These are phyloP conservation scores for Theocolax elegans DNA, from an alignment of 1,140 invertebrate genomes.

Conservation along the genomic window DNA sequence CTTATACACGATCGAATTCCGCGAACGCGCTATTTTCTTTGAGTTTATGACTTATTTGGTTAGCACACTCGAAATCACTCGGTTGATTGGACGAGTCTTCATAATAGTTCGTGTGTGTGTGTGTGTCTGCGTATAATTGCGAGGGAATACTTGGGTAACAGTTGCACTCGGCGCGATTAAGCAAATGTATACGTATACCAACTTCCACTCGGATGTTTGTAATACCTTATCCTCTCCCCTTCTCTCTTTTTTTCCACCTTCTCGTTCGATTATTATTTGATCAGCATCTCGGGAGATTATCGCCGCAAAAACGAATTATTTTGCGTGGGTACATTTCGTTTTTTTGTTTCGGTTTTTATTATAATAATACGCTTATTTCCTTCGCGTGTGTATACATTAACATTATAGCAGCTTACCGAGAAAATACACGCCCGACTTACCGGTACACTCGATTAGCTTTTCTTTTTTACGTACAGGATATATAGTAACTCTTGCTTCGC, in stretches of 20 bases:
- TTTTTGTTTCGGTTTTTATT: conserved; percentile 1
- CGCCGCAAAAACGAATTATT: no score
- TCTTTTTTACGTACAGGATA: neutral
- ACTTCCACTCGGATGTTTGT: neutral
- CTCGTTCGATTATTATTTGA: no score
- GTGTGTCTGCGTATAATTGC: neutral
- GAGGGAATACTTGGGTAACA: neutral
- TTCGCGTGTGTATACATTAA: no score
- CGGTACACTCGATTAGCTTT: neutral
- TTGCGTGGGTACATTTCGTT: neutral
- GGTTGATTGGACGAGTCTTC: conserved; percentile 5
- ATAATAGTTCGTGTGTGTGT: no score
- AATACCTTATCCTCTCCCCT: no score
- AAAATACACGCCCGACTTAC: conserved; percentile 19
- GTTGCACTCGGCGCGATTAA: neutral
- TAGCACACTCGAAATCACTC: neutral
- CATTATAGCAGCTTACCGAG: no score
- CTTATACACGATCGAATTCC: no score
- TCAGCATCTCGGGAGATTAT: no score
- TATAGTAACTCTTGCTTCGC: neutral
- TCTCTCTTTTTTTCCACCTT: no score
- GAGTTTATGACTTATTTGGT: conserved; percentile 11
- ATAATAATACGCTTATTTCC: no score
- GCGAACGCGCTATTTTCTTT: neutral
- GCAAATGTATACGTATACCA: neutral